Evolutionary conservation across 1,140 invertebrate species (phyloP), one percentile per base, ranked within the genome.

Genomic region (Dreissena rostriformis): DNA sequence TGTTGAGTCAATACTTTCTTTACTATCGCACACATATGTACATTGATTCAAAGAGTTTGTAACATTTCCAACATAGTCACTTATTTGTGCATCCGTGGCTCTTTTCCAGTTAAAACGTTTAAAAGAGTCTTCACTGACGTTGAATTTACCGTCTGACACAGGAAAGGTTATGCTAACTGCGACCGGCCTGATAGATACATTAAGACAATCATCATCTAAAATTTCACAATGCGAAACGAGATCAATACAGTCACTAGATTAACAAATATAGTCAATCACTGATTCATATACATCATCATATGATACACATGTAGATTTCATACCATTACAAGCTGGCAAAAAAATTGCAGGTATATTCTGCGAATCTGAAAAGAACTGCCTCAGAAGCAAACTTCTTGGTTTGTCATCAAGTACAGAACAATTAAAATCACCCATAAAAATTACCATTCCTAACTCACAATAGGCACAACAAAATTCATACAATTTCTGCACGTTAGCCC

Each of bases 161-260:
- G 24, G 57, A 4, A 19, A 19, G 8, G 24, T 1, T 17, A 79
- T 24, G 12, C 15, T n/a, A 55, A 24, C 51, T 39, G 61, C 6
- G 6, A 79, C 29, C n/a, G 76, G 65, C 22, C 76, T n/a, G 51
- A 49, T 49, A 14, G 76, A 79, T 19, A 79, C 76, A 70, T 79
- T 67, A 55, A 79, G 70, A 79, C 76, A 77, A 52, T 49, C 17
- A 49, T 77, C 61, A 68, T 79, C 76, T 24, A 79, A 7, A 17
- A 79, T 70, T 55, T 67, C 49, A 70, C 39, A 52, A 24, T 1
- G n/a, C 53, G 22, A 17, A 24, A 70, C 24, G 53, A 14, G 26
- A 52, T 79, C 63, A 67, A 70, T 4, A 10, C 14, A 10, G n/a
- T 79, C 66, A 70, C 15, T n/a, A 51, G 65, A n/a, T n/a, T n/a